phyloP scores from a whole-genome alignment of 2,113 vertebrate species.

The Plecturocebus donacophilus region DNA sequence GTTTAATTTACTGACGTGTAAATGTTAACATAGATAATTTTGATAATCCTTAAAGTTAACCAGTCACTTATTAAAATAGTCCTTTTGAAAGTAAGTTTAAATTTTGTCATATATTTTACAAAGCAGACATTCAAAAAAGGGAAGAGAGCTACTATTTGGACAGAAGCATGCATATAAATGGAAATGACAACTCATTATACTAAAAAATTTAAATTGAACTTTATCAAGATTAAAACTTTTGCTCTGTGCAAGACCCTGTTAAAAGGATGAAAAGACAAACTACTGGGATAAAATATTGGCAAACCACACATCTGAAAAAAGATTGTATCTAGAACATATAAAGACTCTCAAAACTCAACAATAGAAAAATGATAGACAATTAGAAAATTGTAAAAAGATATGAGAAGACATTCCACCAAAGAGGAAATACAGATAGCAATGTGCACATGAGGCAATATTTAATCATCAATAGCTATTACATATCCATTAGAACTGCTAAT shows the following conservation, averaged over 20 bases:
- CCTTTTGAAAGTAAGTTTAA: not conserved
- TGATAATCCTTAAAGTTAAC: not conserved
- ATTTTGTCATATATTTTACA: constrained; percentile 8
- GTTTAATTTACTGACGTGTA: not conserved
- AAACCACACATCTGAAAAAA: constrained; percentile 1
- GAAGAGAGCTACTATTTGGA: not conserved
- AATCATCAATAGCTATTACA: not conserved
- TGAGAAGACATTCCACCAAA: not conserved
- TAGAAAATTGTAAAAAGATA: not conserved
- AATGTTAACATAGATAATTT: not conserved
- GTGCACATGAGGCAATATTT: not conserved
- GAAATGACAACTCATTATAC: not conserved
- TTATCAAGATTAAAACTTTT: not conserved
- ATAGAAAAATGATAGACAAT: not conserved
- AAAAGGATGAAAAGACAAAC: not conserved
- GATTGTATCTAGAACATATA: not conserved
- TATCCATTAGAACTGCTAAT: not conserved
- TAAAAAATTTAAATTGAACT: not conserved
- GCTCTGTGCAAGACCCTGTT: not conserved
- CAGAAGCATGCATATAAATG: not conserved
- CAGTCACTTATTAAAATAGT: not conserved
- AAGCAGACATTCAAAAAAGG: not conserved
- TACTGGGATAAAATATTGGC: not conserved
- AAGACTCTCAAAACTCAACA: not conserved
- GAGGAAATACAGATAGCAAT: not conserved